These are phyloP conservation scores for Melolontha melolontha DNA, from an alignment of 2,888 invertebrate species.

Conservation along the genomic window DNA sequence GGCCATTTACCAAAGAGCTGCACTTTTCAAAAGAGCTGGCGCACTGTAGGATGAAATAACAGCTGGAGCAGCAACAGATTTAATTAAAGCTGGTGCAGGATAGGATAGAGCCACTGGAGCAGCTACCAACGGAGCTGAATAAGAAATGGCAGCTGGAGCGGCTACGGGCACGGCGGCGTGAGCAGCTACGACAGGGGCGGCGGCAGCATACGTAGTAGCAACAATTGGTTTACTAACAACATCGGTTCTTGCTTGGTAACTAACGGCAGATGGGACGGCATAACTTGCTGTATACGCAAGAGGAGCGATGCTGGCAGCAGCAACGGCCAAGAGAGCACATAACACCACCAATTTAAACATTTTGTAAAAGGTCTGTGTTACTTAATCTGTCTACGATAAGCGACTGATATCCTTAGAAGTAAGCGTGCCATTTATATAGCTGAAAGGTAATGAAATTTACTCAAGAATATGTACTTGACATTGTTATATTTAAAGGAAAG, in stretches of 20 bases:
- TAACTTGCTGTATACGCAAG: slow-evolving; percentile 43
- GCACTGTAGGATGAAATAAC: slow-evolving; percentile 56
- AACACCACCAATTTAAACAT: slow-evolving; percentile 74
- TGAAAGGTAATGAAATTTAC: background rate
- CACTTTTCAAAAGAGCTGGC: background rate
- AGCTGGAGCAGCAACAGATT: slow-evolving; percentile 52
- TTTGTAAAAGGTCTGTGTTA: slow-evolving; percentile 68
- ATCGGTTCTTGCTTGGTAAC: slow-evolving; percentile 42
- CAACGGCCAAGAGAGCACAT: slow-evolving; percentile 70
- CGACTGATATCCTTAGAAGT: background rate
- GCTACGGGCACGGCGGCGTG: background rate
- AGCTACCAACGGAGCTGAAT: slow-evolving; percentile 44
- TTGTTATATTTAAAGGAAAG: slow-evolving; percentile 18
- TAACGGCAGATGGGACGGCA: slow-evolving; percentile 41
- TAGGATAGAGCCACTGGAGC: slow-evolving; percentile 25
- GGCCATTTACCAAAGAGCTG: slow-evolving; percentile 5
- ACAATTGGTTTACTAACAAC: slow-evolving; percentile 40
- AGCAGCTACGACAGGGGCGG: slow-evolving; percentile 42
- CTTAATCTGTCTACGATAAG: slow-evolving; percentile 40
- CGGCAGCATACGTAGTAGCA: slow-evolving; percentile 24
- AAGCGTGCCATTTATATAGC: background rate
- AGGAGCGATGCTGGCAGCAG: slow-evolving; percentile 66
- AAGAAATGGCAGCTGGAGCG: slow-evolving; percentile 60
- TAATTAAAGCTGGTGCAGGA: slow-evolving; percentile 54
- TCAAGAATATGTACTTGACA: slow-evolving; percentile 3